Base-by-base conservation (phyloP, 2,113 vertebrate species). In the Plecturocebus donacophilus region DNA sequence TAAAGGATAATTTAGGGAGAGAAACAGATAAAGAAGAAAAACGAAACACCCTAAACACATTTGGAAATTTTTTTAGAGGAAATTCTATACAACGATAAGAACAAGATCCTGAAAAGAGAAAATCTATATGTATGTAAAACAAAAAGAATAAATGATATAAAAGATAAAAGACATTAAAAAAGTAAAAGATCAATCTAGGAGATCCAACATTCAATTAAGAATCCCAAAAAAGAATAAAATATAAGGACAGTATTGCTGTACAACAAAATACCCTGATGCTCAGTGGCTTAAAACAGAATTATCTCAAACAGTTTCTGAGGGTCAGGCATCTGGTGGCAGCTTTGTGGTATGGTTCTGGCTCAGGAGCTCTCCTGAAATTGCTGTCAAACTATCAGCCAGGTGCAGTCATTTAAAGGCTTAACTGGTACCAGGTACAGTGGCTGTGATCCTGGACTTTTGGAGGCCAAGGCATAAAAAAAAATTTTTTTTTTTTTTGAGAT, bases 191-290 rank as follows among this genome's bases (percentile, higher is more conserved):
- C n/a, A 80, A 32, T 38, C n/a, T 38, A 70, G 32, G 73, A 81
- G 64, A 88, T 73, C 35, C 40, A 88, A 81, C n/a, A 89, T 89
- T 35, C 25, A 84, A 89, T 49, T 79, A 71, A 19, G 17, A 86
- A 38, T 90, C 30, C 32, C 73, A 52, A 61, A 87, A 87, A 75
- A 73, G 52, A 86, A 91, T 75, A 71, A 86, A 84, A 92, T 88
- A 56, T 30, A 40, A 52, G 23, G 61, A 38, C 71, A 81, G 56
- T 40, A 92, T 10, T 83, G 70, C 13, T 88, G 6, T 70, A 32
- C 68, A 88, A 89, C 54, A 87, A 92, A 76, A 45, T 68, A 81
- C 12, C 32, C 21, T 42, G 40, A 94, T 49, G 87, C 68, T 58
- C 30, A 84, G 79, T 35, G 32, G 58, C 47, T 76, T 80, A 79